phyloP scores from a whole-genome alignment of 2,797 vertebrate species.

The Chromis chromis region DNA sequence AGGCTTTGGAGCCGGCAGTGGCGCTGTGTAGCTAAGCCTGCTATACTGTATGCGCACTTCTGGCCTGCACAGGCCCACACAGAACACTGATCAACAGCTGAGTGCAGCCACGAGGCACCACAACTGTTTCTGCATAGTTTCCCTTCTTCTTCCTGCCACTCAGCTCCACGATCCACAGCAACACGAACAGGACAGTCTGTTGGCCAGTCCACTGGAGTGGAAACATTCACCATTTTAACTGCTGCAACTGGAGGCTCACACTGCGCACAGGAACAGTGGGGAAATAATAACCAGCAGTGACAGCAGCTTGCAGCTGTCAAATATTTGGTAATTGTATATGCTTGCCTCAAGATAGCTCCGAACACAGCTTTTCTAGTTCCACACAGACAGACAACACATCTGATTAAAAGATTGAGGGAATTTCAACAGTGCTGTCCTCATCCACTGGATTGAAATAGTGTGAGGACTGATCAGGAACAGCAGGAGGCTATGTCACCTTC shows the following conservation, averaged over 20 bases:
- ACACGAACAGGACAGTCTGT: constrained; percentile 8
- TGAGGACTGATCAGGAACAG: constrained; percentile 4
- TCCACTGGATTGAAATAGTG: background rate
- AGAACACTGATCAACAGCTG: constrained; percentile 75
- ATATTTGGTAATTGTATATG: constrained; percentile 35
- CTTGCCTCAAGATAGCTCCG: constrained; percentile 35
- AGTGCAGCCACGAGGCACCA: constrained; percentile 43
- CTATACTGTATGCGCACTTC: constrained; percentile 51
- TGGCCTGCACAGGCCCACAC: constrained; percentile 58
- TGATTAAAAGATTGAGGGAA: constrained; percentile 11
- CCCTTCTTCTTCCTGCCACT: constrained; percentile 16
- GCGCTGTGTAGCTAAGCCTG: constrained; percentile 64
- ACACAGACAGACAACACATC: constrained; percentile 38
- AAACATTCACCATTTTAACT: constrained; percentile 43
- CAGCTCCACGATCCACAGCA: constrained; percentile 5
- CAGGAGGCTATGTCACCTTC: constrained; percentile 41
- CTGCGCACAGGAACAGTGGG: constrained; percentile 16
- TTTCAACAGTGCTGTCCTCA: background rate
- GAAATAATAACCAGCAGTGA: constrained; percentile 34
- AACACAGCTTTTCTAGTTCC: constrained; percentile 8
- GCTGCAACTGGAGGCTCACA: constrained; percentile 9
- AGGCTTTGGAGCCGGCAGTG: constrained; percentile 54
- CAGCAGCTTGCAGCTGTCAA: constrained; percentile 56
- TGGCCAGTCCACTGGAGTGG: constrained; percentile 14
- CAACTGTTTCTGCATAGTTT: constrained; percentile 58